Conservation (phyloP, 2,888 invertebrate species). For the Dicycla oo region DNA sequence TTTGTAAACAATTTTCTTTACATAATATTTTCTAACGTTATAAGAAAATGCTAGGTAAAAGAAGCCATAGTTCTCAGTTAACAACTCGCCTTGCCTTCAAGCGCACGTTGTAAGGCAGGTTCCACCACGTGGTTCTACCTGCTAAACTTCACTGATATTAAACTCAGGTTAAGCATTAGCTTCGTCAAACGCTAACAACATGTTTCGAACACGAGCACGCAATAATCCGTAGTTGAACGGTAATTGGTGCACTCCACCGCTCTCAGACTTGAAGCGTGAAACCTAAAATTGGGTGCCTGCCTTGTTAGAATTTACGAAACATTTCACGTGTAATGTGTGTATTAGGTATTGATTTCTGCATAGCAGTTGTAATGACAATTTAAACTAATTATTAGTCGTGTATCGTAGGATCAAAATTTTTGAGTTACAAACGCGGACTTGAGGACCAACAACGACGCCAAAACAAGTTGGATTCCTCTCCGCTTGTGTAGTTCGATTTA, state of each 20-base stretch:
- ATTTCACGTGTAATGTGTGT: background rate
- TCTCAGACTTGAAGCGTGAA: conserved; percentile 23
- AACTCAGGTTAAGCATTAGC: conserved; percentile 22
- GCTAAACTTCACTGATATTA: conserved; percentile 37
- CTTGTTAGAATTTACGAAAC: conserved; percentile 22
- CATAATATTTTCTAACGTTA: background rate
- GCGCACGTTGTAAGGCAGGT: conserved; percentile 14
- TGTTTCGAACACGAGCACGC: conserved; percentile 43
- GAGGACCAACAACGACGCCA: background rate
- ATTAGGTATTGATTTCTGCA: conserved; percentile 31
- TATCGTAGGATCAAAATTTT: background rate
- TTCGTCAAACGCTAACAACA: conserved; percentile 19
- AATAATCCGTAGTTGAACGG: conserved; percentile 41
- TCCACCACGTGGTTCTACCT: background rate
- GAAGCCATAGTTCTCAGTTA: conserved; percentile 35
- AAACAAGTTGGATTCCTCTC: background rate
- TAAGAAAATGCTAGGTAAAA: conserved; percentile 1
- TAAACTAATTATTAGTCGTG: background rate
- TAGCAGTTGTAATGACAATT: background rate
- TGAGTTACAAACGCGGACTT: background rate
- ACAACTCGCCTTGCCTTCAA: conserved; percentile 1
- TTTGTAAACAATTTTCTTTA: background rate
- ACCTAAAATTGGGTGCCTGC: conserved; percentile 37
- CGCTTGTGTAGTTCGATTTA: background rate
- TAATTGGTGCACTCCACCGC: conserved; percentile 50